Base-by-base conservation (phyloP, 2,888 invertebrate genomes). In the Xestoiulus laeticollis region DNA sequence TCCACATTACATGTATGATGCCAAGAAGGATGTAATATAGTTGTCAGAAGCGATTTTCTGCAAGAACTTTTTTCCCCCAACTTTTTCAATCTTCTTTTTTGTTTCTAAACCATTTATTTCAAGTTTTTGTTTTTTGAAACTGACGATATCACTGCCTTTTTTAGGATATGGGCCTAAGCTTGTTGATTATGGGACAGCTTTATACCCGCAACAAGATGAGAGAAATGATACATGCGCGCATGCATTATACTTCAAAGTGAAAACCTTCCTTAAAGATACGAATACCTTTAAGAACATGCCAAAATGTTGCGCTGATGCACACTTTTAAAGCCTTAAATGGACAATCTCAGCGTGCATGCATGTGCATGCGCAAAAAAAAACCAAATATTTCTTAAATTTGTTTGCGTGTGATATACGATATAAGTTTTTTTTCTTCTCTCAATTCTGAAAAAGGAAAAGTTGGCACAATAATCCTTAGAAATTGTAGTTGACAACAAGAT, bases 61-160 rank as follows among this genome's bases (percentile, higher is more conserved):
- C 19, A n/a, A 22, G 59, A 59, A 22, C n/a, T 22, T 59, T 59
- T 59, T 59, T 38, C 8, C 2, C n/a, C 59, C 22, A 59, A 59
- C 19, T 59, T 59, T 59, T 59, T 59, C 59, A 59, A 59, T 59
- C n/a, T 59, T 59, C 59, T 19, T 59, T 59, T 59, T 59, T 59
- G 59, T 59, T 59, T 59, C 59, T n/a, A 59, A n/a, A n/a, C 59
- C 59, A 59, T 59, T 59, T 59, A 59, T 59, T 59, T 59, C 59
- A 59, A 59, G 22, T 16, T 59, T 59, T 59, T 59, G 14, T 16
- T 59, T 59, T 59, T 53, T 59, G n/a, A 59, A 48, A 59, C 59
- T 59, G 59, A 22, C 59, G 59, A 59, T 59, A 59, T 59, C n/a
- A 4, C 8, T 22, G 59, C n/a, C 59, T 59, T 59, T 22, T 59